Evolutionary conservation across 2,797 vertebrate genomes (phyloP).

Genomic region (Scarus forsteni): DNA sequence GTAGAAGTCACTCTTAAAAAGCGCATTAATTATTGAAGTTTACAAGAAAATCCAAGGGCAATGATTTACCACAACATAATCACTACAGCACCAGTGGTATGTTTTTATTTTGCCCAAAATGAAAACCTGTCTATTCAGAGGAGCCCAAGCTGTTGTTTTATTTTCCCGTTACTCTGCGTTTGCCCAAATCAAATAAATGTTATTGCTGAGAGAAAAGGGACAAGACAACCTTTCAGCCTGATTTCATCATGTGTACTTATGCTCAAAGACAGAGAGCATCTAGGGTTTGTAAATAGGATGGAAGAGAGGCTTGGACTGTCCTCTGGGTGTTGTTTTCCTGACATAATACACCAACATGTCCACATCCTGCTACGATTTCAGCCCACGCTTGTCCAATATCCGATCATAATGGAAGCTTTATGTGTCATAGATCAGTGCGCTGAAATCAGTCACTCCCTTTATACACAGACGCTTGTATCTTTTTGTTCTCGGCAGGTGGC

Average conservation of each 20-base stretch:
- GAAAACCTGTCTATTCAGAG: neutral
- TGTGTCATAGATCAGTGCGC: neutral
- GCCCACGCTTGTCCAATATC: constrained; percentile 1
- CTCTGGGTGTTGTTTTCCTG: constrained; percentile 4
- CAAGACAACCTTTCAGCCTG: constrained; percentile 6
- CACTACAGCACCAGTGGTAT: too few relatives aligned
- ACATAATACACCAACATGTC: constrained; percentile 8
- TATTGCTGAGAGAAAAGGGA: neutral
- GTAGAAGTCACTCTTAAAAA: constrained; percentile 22
- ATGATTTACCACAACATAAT: neutral
- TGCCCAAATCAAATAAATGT: neutral
- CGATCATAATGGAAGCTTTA: neutral
- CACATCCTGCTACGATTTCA: neutral
- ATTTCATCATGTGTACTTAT: constrained; percentile 13
- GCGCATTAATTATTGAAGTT: constrained; percentile 2
- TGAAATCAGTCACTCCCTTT: neutral
- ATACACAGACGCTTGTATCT: neutral
- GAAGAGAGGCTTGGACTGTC: neutral
- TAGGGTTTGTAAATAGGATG: neutral
- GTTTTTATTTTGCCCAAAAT: too few relatives aligned
- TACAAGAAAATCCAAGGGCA: neutral
- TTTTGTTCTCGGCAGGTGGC: constrained; percentile 85
- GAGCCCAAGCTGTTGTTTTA: neutral
- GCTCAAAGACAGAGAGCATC: neutral
- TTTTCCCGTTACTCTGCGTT: neutral